A percentile compares a stretch with the other conserved stretches of the same genome.
These are phyloP conservation scores for Enteromius argenteus DNA, from an alignment of 2,797 vertebrate species.

Conservation along the genomic window DNA sequence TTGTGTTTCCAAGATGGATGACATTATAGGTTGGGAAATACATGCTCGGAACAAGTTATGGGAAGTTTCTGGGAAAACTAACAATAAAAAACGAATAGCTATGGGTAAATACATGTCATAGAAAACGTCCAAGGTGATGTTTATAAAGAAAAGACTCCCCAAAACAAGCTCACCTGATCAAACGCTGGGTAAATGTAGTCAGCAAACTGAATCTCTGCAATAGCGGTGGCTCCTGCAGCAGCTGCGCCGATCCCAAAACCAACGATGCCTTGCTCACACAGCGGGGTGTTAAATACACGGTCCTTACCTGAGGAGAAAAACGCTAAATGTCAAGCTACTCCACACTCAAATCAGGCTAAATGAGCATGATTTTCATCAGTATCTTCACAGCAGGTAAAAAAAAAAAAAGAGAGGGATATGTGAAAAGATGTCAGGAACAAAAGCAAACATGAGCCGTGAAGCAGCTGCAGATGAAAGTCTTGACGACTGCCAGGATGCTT, in stretches of 20 bases:
- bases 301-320: constrained; percentile 87
- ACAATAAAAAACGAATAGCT: not conserved
- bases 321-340: not conserved
- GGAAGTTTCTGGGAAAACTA: not conserved
- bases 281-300: constrained; percentile 96
- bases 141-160: not conserved
- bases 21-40: not conserved
- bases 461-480: not conserved
- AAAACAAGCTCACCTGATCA: constrained; percentile 87
- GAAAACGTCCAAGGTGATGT: not conserved
- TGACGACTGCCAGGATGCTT: not conserved
- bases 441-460: not conserved
- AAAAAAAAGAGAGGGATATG: not conserved
- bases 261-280: constrained; percentile 98
- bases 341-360: not conserved
- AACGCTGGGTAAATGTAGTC: constrained; percentile 99
- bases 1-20: not conserved
- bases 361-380: not conserved
- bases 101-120: not conserved
- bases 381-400: not conserved
- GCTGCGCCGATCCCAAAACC: constrained; percentile 96
- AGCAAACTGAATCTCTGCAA: constrained; percentile 98
- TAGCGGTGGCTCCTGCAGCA: constrained; percentile 91
- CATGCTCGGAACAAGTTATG: not conserved
- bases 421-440: not conserved